These are phyloP conservation scores for Drosophila parvula DNA, from an alignment of 1,140 invertebrate genomes.

Conservation along the genomic window DNA sequence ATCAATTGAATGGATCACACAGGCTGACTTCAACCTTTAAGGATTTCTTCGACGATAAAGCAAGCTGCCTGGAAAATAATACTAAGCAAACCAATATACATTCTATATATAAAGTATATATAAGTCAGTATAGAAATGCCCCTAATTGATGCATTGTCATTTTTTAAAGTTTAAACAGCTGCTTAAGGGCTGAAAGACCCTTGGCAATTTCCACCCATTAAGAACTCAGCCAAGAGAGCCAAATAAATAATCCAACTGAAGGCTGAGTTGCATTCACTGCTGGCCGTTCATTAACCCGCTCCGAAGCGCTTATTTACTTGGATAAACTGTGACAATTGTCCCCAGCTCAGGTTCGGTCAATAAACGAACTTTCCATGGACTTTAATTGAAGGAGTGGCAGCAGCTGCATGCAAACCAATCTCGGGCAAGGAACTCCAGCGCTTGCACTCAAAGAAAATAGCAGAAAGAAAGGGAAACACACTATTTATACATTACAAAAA, in stretches of 20 bases:
- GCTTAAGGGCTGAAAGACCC: not conserved
- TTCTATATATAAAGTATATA: too few species aligned
- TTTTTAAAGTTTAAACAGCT: not conserved
- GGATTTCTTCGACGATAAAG: not conserved
- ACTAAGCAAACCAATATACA: too few species aligned
- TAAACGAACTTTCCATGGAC: slow-evolving; percentile 51
- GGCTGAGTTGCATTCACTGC: slow-evolving; percentile 17
- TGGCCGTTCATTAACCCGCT: slow-evolving; percentile 39
- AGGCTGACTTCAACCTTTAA: slow-evolving; percentile 4
- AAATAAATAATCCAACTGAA: slow-evolving; percentile 29
- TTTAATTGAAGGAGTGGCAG: slow-evolving; percentile 53
- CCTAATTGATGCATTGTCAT: not conserved
- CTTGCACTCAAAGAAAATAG: not conserved
- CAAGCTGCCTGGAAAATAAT: not conserved
- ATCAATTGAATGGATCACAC: slow-evolving; percentile 33
- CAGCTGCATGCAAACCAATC: slow-evolving; percentile 38
- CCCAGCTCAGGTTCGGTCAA: slow-evolving; percentile 47
- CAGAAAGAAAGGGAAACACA: fast-evolving
- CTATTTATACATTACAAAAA: not conserved
- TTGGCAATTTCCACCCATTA: slow-evolving; percentile 11
- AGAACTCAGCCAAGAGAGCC: slow-evolving; percentile 10
- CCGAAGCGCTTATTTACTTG: slow-evolving; percentile 38
- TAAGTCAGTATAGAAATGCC: not conserved
- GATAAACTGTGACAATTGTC: slow-evolving; percentile 56
- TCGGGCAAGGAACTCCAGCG: not conserved